Conservation (phyloP, 2,888 invertebrate species). For the Coleophora flavipennella region DNA sequence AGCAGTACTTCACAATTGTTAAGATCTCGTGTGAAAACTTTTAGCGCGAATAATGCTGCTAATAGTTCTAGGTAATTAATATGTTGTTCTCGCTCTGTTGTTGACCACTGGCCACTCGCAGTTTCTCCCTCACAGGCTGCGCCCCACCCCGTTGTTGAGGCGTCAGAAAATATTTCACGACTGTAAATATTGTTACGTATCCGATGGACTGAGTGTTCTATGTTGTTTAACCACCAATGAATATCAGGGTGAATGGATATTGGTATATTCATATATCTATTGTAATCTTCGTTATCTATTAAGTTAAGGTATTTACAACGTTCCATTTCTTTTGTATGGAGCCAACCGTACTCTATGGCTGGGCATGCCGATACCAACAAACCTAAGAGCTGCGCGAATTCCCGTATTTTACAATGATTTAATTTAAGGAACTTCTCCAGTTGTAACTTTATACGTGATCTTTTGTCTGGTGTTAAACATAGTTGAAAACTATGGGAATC, state of each 20-base stretch:
- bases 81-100: slow-evolving; percentile 7
- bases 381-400: slow-evolving; percentile 16
- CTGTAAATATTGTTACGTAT: background rate
- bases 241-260: slow-evolving; percentile 2
- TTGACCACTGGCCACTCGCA: slow-evolving; percentile 12
- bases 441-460: slow-evolving; percentile 4
- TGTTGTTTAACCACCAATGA: slow-evolving; percentile 5
- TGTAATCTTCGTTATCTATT: slow-evolving; percentile 9
- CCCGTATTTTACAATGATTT: slow-evolving; percentile 14
- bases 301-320: slow-evolving; percentile 13
- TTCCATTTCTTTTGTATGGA: slow-evolving; percentile 23
- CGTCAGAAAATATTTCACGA: slow-evolving; percentile 13
- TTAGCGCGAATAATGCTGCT: slow-evolving; percentile 17
- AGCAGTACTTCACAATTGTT: background rate
- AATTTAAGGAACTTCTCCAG: slow-evolving; percentile 3
- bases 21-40: slow-evolving; percentile 16
- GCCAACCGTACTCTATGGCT: slow-evolving; percentile 23
- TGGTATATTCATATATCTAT: slow-evolving; percentile 4
- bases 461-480: slow-evolving; percentile 13
- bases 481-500: slow-evolving; percentile 8
- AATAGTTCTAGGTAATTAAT: slow-evolving; percentile 16
- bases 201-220: background rate
- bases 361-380: slow-evolving; percentile 21
- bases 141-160: slow-evolving; percentile 19
- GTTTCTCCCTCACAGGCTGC: slow-evolving; percentile 9